Base-by-base conservation (phyloP, 2,113 vertebrate genomes). In the Cyprinodon tularosa region DNA sequence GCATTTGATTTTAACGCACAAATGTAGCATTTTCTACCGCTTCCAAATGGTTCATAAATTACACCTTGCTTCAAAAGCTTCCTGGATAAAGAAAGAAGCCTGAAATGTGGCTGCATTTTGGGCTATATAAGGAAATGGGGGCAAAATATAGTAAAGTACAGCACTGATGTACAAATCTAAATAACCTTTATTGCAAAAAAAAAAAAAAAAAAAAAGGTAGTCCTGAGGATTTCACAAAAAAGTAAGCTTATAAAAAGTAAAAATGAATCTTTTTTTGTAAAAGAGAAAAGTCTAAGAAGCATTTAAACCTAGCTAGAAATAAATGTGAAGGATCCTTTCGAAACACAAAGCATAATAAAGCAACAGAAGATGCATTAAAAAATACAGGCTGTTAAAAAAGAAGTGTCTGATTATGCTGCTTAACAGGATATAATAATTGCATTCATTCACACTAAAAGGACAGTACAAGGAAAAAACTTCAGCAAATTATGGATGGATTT, bases 1-100 rank as follows among this genome's bases (percentile, higher is more conserved):
- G 83, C 69, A 50, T 68, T 86, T 9, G 42, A 29, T 66, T 37
- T 63, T 29, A 59, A 74, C 39, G 62, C 37, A 59, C 17, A 71
- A 72, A 80, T 4, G 73, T 39, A 74, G 36, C 59, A 73, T 77
- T 74, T 74, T 69, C 12, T 36, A 15, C 48, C 76, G 78, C 63
- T 85, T 36, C 59, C 38, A 77, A 47, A 29, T 68, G 36, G 22
- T 4, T 60, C 69, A 37, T 62, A 61, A 81, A 72, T 72, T 61
- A 62, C 14, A 64, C 64, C 22, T 67, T 78, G 40, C 44, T 42
- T 38, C 60, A 10, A n/a, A 53, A 44, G 39, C 70, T 60, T 66
- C 40, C 12, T 44, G 12, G 6, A 17, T 17, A 66, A 22, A 66
- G 22, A 37, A 5, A 62, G 14, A 53, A n/a, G 5, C 1, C 17